phyloP scores from a whole-genome alignment of 2,113 vertebrate genomes.

The Cyrtonyx montezumae region DNA sequence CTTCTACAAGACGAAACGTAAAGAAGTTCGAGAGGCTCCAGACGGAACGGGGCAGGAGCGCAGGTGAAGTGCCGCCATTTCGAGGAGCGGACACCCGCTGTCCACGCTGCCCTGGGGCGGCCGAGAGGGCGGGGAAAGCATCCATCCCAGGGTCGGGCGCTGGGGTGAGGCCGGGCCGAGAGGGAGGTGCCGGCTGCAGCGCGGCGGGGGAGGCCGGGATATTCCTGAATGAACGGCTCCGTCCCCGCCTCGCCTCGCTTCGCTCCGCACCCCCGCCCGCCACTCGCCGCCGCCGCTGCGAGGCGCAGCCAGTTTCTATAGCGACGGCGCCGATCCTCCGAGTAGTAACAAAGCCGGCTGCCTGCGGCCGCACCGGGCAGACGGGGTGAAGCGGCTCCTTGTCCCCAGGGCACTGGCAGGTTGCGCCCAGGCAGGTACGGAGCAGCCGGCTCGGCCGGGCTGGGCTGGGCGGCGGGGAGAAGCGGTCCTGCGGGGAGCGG shows the following conservation, averaged over 20 bases:
- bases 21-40: not conserved
- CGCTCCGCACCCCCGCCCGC: slow-evolving; percentile 23
- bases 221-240: slow-evolving; percentile 56
- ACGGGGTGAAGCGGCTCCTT: not conserved
- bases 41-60: rapidly evolving
- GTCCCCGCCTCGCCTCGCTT: not conserved
- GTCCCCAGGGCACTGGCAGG: not conserved
- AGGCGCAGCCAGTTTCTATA: slow-evolving; percentile 71
- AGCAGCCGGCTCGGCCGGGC: not conserved
- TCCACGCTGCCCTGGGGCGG: not conserved
- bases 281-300: slow-evolving; percentile 21
- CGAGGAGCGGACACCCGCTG: not conserved
- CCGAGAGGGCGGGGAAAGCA: not conserved
- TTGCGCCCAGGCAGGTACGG: slow-evolving; percentile 29
- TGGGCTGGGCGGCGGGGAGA: not conserved
- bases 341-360: slow-evolving; percentile 67
- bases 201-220: not conserved
- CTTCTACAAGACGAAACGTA: not conserved
- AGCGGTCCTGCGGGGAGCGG: not conserved
- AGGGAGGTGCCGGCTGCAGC: not conserved
- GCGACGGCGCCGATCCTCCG: slow-evolving; percentile 60
- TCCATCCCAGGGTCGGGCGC: not conserved
- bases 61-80: not conserved
- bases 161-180: not conserved
- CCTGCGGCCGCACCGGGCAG: not conserved